Evolutionary conservation across 1,140 invertebrate species (phyloP).

Genomic region (Aricia agestis): DNA sequence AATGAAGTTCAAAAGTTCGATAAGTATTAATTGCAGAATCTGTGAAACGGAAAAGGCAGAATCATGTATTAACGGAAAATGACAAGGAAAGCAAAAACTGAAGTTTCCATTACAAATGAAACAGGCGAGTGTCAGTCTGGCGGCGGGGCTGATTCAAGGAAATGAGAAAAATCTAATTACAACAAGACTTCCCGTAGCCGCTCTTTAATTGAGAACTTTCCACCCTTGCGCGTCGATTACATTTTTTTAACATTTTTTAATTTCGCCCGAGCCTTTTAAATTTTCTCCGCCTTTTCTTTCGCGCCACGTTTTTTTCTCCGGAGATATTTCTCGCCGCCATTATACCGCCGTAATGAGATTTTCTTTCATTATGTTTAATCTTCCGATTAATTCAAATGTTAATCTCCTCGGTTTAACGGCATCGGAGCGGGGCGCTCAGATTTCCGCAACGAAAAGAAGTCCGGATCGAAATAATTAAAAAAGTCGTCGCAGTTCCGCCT

Average conservation of each 20-base stretch:
- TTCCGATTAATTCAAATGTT: constrained; percentile 75
- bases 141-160: constrained; percentile 65
- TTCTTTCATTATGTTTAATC: constrained; percentile 76
- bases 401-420: constrained; percentile 64
- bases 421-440: constrained; percentile 44
- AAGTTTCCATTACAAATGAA: constrained; percentile 74
- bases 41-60: background rate
- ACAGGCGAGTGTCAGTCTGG: constrained; percentile 59
- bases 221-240: constrained; percentile 66
- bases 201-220: constrained; percentile 72
- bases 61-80: constrained; percentile 38
- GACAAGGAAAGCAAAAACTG: constrained; percentile 55
- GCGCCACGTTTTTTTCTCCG: constrained; percentile 50
- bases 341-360: constrained; percentile 73
- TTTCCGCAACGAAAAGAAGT: constrained; percentile 46
- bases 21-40: background rate
- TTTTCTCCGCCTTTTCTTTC: constrained; percentile 71
- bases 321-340: constrained; percentile 73
- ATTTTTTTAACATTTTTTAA: constrained; percentile 75
- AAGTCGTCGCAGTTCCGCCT: constrained; percentile 41
- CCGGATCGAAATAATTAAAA: constrained; percentile 60
- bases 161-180: constrained; percentile 75
- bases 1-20: background rate
- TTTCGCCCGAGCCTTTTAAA: constrained; percentile 69
- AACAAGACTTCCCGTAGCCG: constrained; percentile 63